Percentiles rank a stretch among this genome's conserved stretches.
These are phyloP conservation scores for Cossypha niveicapilla DNA, from an alignment of 2,797 vertebrate species.

Conservation along the genomic window DNA sequence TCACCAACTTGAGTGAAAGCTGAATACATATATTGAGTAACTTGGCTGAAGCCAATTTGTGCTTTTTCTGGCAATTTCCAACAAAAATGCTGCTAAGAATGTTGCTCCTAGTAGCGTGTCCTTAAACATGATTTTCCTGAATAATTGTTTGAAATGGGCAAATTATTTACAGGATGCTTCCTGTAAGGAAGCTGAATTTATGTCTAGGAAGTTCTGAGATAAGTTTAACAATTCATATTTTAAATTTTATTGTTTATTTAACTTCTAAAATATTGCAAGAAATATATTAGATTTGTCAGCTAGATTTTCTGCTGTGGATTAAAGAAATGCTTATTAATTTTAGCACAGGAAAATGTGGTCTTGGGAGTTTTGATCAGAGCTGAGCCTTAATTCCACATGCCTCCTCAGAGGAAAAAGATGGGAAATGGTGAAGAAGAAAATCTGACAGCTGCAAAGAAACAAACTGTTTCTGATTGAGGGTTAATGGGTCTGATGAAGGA, in stretches of 20 bases:
- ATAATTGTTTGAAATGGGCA: constrained; percentile 20
- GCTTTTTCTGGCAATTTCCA: not conserved
- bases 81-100: not conserved
- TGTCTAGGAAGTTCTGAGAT: constrained; percentile 28
- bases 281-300: not conserved
- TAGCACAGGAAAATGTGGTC: not conserved
- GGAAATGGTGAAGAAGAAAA: not conserved
- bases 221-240: not conserved
- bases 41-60: not conserved
- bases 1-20: not conserved
- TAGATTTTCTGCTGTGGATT: not conserved
- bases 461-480: not conserved
- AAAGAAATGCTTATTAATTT: not conserved
- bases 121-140: constrained; percentile 34
- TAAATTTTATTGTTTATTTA: not conserved
- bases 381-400: not conserved
- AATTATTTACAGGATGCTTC: constrained; percentile 36
- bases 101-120: not conserved
- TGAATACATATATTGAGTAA: not conserved
- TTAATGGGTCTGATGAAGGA: not conserved
- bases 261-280: not conserved
- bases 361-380: not conserved
- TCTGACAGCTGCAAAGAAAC: not conserved
- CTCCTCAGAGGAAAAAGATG: not conserved
- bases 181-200: constrained; percentile 42